These are phyloP conservation scores for Lates japonicus DNA, from an alignment of 2,797 vertebrate genomes.

Conservation along the genomic window DNA sequence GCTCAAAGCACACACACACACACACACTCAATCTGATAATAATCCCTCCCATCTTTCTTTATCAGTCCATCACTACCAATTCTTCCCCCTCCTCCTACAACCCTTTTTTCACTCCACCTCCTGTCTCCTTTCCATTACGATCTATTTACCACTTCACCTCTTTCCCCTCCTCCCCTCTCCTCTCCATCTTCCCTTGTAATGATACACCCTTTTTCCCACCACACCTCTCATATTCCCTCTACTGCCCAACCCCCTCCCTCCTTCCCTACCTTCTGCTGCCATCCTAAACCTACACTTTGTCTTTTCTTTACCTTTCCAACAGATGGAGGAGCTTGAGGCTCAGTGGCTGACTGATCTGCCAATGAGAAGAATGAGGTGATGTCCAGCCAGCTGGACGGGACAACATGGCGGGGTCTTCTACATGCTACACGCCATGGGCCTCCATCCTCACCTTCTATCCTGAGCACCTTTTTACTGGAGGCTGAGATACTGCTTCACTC, in stretches of 20 bases:
- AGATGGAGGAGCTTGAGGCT: slow-evolving; percentile 99
- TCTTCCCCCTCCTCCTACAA: slow-evolving; percentile 46
- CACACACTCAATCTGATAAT: slow-evolving; percentile 54
- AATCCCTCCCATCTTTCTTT: slow-evolving; percentile 62
- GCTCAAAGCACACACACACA: slow-evolving; percentile 7
- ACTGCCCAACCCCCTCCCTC: too few species aligned
- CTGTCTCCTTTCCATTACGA: slow-evolving; percentile 71
- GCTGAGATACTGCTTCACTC: slow-evolving; percentile 96
- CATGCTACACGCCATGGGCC: slow-evolving; percentile 96
- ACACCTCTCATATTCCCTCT: slow-evolving; percentile 5
- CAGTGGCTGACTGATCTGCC: slow-evolving; percentile 99
- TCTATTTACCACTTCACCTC: slow-evolving; percentile 75
- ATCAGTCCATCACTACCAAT: slow-evolving; percentile 73
- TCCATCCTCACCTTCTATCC: slow-evolving; percentile 96
- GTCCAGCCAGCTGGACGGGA: slow-evolving; percentile 98
- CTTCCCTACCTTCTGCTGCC: neutral
- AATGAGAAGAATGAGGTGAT: slow-evolving; percentile 99
- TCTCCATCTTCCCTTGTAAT: slow-evolving; percentile 37
- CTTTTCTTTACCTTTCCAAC: neutral
- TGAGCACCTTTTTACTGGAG: slow-evolving; percentile 98
- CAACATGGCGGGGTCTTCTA: slow-evolving; percentile 99
- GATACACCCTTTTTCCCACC: slow-evolving; percentile 25
- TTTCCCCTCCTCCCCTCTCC: slow-evolving; percentile 24
- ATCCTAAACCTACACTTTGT: slow-evolving; percentile 12
- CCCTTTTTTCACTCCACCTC: slow-evolving; percentile 48